Percentiles rank a stretch among this genome's conserved stretches.
Conservation (phyloP, 2,113 vertebrate species). For the Amphiprion percula region DNA sequence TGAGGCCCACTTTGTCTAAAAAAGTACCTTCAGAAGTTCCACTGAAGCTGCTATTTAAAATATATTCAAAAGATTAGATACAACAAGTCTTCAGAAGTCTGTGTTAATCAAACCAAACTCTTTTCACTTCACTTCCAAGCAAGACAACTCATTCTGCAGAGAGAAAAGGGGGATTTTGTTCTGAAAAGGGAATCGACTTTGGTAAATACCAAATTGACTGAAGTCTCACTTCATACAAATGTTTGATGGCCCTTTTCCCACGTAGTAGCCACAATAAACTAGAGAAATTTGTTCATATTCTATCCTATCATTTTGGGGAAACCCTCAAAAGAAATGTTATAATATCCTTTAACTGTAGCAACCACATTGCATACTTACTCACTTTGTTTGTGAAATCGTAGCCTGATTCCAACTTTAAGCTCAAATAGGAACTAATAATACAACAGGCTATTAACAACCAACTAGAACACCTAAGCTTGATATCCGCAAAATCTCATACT, state of each 20-base stretch:
- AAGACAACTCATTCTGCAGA: background rate
- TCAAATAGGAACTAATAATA: background rate
- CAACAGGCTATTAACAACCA: background rate
- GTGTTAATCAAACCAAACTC: background rate
- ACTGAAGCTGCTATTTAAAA: background rate
- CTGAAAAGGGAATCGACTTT: background rate
- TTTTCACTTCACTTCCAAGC: background rate
- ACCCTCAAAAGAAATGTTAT: no score
- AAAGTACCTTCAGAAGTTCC: background rate
- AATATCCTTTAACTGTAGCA: background rate
- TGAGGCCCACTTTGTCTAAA: no score
- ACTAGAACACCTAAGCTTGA: background rate
- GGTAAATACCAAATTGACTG: background rate
- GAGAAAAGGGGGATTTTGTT: background rate
- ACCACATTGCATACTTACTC: background rate
- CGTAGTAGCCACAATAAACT: background rate
- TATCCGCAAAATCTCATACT: constrained; percentile 2
- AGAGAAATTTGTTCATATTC: no score
- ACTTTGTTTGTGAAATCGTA: background rate
- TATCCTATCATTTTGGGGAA: no score
- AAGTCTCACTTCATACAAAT: background rate
- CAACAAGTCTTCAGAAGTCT: background rate
- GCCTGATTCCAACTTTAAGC: background rate
- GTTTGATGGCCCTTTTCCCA: background rate
- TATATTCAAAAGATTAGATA: background rate